Evolutionary conservation across 2,113 vertebrate species (phyloP).

Genomic region (Perccottus glenii): DNA sequence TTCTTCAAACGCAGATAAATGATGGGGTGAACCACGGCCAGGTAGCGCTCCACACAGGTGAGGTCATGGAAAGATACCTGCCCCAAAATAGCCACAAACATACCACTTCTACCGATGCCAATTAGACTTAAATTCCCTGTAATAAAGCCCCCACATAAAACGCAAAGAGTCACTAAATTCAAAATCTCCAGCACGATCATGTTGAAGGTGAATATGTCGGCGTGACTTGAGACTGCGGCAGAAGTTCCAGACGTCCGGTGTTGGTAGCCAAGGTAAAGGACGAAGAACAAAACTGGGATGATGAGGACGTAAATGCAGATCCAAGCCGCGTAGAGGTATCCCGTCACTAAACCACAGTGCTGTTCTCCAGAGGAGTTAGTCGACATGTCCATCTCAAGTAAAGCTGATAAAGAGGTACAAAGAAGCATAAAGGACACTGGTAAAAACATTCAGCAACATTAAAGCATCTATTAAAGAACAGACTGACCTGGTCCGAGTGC

Average conservation of each 20-base stretch:
- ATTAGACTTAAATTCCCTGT: background rate
- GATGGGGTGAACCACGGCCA: background rate
- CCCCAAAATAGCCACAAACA: rapidly evolving
- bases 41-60: background rate
- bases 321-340: background rate
- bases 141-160: too few relatives aligned
- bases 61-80: constrained; percentile 13
- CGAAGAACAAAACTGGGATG: background rate
- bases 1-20: background rate
- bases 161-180: background rate
- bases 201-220: background rate
- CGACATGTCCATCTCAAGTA: too few relatives aligned
- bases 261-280: background rate
- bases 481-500: too few relatives aligned
- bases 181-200: background rate
- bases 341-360: too few relatives aligned
- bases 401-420: too few relatives aligned
- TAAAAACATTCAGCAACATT: too few relatives aligned
- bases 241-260: background rate
- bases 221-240: background rate
- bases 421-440: too few relatives aligned
- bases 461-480: too few relatives aligned
- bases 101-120: background rate
- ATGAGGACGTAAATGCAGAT: background rate
- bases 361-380: too few relatives aligned